These are phyloP conservation scores for Propithecus deckenii DNA, from an alignment of 2,797 vertebrate species.

Conservation along the genomic window DNA sequence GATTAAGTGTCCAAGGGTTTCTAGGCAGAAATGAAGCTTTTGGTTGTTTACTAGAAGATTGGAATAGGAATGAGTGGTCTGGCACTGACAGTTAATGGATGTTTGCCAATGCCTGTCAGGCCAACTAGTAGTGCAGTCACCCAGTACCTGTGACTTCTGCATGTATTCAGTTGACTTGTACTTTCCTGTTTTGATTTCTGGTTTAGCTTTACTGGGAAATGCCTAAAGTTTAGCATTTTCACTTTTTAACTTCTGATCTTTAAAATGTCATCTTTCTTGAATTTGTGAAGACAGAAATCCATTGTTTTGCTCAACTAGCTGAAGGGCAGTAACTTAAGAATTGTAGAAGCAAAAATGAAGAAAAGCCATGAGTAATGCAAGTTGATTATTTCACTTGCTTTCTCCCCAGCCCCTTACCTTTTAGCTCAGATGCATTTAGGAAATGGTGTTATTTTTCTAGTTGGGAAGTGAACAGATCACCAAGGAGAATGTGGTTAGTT, in stretches of 20 bases:
- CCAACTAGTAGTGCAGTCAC: background rate
- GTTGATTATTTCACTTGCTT: background rate
- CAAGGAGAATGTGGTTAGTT: slow-evolving; percentile 26
- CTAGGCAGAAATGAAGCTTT: slow-evolving; percentile 35
- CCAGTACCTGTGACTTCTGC: slow-evolving; percentile 43
- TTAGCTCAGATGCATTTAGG: slow-evolving; percentile 6
- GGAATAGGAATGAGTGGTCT: slow-evolving; percentile 42
- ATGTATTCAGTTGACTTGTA: slow-evolving; percentile 54
- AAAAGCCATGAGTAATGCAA: background rate
- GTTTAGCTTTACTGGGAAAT: slow-evolving; percentile 35
- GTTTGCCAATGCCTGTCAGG: background rate
- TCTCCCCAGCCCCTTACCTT: background rate
- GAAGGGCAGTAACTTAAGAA: background rate
- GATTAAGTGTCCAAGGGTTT: slow-evolving; percentile 30
- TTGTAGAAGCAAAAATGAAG: slow-evolving; percentile 3
- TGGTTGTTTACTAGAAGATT: background rate
- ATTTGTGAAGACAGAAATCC: background rate
- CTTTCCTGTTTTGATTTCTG: slow-evolving; percentile 67
- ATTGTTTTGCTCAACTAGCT: slow-evolving; percentile 19
- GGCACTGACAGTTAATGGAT: background rate
- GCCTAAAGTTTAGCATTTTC: background rate
- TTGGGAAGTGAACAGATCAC: slow-evolving; percentile 10
- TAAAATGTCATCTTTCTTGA: slow-evolving; percentile 53
- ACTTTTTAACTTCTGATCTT: background rate
- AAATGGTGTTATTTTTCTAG: slow-evolving; percentile 48